Percentiles rank a stretch among this genome's conserved stretches.
Evolutionary conservation across 1,140 invertebrate genomes (phyloP).

Genomic region (Varroa destructor): DNA sequence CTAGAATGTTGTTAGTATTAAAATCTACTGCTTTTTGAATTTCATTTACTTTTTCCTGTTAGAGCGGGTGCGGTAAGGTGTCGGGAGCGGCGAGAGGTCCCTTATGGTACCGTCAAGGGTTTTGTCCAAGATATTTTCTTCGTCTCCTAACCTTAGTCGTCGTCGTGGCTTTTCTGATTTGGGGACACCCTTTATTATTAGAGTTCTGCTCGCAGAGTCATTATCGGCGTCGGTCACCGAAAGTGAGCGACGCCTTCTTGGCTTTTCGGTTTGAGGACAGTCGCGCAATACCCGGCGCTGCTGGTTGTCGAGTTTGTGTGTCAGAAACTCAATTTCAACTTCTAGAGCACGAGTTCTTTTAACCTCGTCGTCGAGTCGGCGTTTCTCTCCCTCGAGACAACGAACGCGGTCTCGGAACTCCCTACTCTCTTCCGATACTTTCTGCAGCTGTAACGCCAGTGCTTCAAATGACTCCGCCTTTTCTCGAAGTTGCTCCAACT

Average conservation of each 20-base stretch:
- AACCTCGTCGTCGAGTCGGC: neutral
- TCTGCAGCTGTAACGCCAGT: conserved; percentile 1
- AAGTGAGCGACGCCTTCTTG: conserved; percentile 1
- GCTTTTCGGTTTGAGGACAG: conserved; percentile 1
- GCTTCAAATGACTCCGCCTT: neutral
- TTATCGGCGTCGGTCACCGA: neutral
- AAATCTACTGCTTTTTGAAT: no score
- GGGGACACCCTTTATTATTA: neutral
- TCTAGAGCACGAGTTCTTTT: conserved; percentile 3
- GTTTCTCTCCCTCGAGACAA: neutral
- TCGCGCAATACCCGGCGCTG: neutral
- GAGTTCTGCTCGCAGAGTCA: no score
- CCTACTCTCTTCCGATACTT: conserved; percentile 7
- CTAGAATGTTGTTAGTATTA: no score
- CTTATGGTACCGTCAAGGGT: neutral
- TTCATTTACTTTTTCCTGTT: no score
- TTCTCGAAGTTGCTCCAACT: conserved; percentile 12
- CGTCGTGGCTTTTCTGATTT: conserved; percentile 4
- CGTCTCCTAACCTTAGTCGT: neutral
- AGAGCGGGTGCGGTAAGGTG: conserved; percentile 1
- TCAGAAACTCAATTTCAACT: conserved; percentile 22
- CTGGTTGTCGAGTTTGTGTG: conserved; percentile 7
- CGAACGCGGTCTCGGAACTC: neutral
- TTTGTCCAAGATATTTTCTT: conserved; percentile 17
- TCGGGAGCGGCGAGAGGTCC: neutral